These are phyloP conservation scores for Rhadina sibilatrix DNA, from an alignment of 2,113 vertebrate species.

Conservation along the genomic window DNA sequence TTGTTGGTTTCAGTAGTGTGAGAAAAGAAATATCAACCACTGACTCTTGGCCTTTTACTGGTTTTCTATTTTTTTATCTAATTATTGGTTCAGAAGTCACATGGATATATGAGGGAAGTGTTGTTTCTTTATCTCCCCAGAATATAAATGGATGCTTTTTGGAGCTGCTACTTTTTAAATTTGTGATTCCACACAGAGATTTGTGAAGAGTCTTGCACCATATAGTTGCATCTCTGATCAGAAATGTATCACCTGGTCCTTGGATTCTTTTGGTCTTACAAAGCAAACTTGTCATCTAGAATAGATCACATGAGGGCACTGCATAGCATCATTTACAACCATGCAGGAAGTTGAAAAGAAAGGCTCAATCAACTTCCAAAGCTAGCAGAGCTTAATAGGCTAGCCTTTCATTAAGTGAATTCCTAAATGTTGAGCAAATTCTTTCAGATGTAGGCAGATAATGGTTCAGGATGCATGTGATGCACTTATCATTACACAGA, in stretches of 20 bases:
- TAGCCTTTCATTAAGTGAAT: slow-evolving; percentile 77
- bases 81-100: neutral
- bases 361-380: slow-evolving; percentile 54
- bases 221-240: neutral
- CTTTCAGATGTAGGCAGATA: slow-evolving; percentile 61
- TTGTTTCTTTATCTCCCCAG: neutral
- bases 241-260: slow-evolving; percentile 41
- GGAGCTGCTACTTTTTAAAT: neutral
- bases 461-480: slow-evolving; percentile 73
- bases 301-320: slow-evolving; percentile 67
- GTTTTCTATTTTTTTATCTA: neutral
- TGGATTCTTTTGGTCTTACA: slow-evolving; percentile 3
- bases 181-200: neutral
- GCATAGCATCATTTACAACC: slow-evolving; percentile 64
- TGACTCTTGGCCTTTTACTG: neutral
- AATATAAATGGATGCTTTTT: neutral
- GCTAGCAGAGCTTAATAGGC: slow-evolving; percentile 72
- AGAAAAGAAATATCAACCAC: neutral
- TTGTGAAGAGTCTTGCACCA: neutral
- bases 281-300: slow-evolving; percentile 56
- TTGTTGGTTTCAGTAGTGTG: neutral
- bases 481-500: slow-evolving; percentile 66
- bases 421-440: slow-evolving; percentile 81
- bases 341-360: slow-evolving; percentile 74
- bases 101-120: neutral